Conservation (phyloP, 2,888 invertebrate genomes). For the Protonemura montana region DNA sequence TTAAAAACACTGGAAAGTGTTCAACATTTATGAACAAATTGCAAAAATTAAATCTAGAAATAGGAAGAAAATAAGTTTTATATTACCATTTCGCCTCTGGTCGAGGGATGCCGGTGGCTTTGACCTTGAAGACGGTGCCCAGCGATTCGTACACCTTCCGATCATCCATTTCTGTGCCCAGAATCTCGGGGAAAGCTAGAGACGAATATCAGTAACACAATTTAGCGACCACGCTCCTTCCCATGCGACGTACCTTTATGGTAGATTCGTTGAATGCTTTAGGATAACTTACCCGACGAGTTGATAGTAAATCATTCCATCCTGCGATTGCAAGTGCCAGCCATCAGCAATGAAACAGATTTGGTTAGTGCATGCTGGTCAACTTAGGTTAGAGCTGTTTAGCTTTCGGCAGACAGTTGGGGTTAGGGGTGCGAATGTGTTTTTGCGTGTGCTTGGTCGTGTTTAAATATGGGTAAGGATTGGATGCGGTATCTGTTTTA, state of each 20-base stretch:
- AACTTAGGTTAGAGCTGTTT: neutral
- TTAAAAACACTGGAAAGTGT: too few relatives aligned
- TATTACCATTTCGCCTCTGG: slow-evolving; percentile 76
- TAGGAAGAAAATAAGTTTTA: neutral
- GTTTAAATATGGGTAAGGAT: neutral
- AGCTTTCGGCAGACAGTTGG: neutral
- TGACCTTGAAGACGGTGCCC: slow-evolving; percentile 79
- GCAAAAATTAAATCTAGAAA: neutral
- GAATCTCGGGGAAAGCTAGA: slow-evolving; percentile 74
- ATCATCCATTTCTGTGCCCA: slow-evolving; percentile 77
- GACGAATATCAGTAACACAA: neutral
- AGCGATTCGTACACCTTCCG: slow-evolving; percentile 81
- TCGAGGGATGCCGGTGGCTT: slow-evolving; percentile 78
- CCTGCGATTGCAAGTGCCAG: slow-evolving; percentile 18
- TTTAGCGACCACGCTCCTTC: neutral
- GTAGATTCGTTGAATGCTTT: neutral
- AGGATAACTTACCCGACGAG: neutral
- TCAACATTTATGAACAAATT: too few relatives aligned
- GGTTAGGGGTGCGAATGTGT: neutral
- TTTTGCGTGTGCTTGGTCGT: neutral
- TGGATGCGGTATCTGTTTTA: neutral
- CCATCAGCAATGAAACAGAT: slow-evolving; percentile 12
- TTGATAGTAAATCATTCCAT: neutral
- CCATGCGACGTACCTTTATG: neutral
- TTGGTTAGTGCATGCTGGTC: slow-evolving; percentile 20